phyloP scores from a whole-genome alignment of 2,888 invertebrate species.

The Chironomus riparius region DNA sequence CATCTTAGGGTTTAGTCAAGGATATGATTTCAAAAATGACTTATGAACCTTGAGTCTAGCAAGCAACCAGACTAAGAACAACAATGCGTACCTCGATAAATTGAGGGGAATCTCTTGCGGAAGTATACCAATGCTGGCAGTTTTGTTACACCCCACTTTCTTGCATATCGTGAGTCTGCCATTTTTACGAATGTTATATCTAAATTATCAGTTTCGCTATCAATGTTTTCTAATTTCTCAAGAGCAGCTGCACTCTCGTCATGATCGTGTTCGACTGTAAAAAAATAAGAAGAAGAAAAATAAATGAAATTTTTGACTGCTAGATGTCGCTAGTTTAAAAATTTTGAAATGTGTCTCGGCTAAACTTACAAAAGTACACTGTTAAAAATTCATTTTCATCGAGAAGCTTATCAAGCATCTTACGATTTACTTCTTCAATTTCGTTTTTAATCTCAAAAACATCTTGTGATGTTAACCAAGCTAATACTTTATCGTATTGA shows the following conservation, averaged over 20 bases:
- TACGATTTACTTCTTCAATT: constrained; percentile 93
- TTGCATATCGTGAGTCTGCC: constrained; percentile 81
- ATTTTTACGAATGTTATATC: constrained; percentile 93
- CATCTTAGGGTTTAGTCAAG: too few relatives aligned
- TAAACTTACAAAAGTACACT: constrained; percentile 87
- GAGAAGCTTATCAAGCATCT: constrained; percentile 89
- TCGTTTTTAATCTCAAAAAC: constrained; percentile 93
- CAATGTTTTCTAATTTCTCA: constrained; percentile 83
- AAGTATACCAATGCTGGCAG: constrained; percentile 87
- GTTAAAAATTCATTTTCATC: constrained; percentile 93
- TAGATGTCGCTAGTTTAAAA: constrained; percentile 27
- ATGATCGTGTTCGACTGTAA: constrained; percentile 68
- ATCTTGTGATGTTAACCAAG: constrained; percentile 89
- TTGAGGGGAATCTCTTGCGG: constrained; percentile 83
- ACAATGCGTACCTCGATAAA: constrained; percentile 78
- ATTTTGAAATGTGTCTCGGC: neutral
- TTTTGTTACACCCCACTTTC: constrained; percentile 89
- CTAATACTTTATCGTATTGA: constrained; percentile 74
- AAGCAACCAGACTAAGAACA: too few relatives aligned
- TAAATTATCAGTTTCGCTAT: constrained; percentile 87
- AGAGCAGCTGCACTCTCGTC: constrained; percentile 73
- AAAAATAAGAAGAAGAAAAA: constrained; percentile 18
- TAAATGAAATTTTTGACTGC: neutral
- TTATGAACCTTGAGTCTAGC: too few relatives aligned
- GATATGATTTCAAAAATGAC: too few relatives aligned